These are phyloP conservation scores for Mesochorus sp. DNA, from an alignment of 2,888 invertebrate genomes.

Conservation along the genomic window DNA sequence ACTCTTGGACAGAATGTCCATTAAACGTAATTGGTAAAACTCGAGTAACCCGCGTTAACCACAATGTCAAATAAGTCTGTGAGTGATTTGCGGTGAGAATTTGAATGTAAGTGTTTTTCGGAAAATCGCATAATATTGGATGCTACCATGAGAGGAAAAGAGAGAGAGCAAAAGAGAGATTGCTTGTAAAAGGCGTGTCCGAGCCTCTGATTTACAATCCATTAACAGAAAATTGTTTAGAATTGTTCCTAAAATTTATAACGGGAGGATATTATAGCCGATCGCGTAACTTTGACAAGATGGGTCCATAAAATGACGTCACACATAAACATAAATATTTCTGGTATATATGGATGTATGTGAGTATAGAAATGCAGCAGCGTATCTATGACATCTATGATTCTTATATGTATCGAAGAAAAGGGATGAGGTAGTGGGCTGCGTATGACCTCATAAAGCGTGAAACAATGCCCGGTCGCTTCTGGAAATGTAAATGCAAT, in stretches of 20 bases:
- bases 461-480: conserved; percentile 66
- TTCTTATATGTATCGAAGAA: conserved; percentile 5
- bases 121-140: no score
- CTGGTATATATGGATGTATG: not conserved
- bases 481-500: conserved; percentile 70
- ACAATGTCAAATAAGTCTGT: no score
- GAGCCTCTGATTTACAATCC: conserved; percentile 46
- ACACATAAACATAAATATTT: not conserved
- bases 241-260: no score
- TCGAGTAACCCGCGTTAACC: no score
- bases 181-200: no score
- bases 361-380: not conserved
- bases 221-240: no score
- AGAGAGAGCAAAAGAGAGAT: no score
- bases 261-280: not conserved
- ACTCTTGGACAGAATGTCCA: no score
- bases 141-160: no score
- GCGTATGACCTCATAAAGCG: conserved; percentile 66
- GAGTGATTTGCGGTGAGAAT: no score
- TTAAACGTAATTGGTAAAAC: no score
- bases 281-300: conserved; percentile 1
- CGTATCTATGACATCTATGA: not conserved
- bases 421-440: not conserved
- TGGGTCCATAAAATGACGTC: conserved; percentile 12
- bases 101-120: no score